A percentile compares a stretch with the other conserved stretches of the same genome.
Conservation (phyloP, 2,797 vertebrate species). For the Typhlichthys subterraneus region DNA sequence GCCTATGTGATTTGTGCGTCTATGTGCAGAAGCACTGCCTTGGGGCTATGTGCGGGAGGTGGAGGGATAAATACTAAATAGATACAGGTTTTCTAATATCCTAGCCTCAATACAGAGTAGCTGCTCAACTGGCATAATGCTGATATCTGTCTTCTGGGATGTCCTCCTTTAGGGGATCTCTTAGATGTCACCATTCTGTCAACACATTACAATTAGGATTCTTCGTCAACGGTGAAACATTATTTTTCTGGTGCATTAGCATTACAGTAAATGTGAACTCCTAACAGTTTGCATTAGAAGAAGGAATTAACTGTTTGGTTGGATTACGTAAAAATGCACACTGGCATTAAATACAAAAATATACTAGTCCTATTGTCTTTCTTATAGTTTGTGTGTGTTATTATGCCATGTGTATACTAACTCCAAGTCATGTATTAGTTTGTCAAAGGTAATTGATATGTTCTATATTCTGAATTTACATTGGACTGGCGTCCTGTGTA, state of each 20-base stretch:
- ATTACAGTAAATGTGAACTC: background rate
- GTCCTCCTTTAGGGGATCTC: constrained; percentile 53
- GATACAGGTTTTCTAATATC: constrained; percentile 24
- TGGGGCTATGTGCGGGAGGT: constrained; percentile 35
- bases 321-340: no score
- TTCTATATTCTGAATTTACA: no score
- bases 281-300: background rate
- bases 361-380: no score
- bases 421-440: no score
- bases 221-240: background rate
- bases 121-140: constrained; percentile 50
- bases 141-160: constrained; percentile 85
- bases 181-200: constrained; percentile 3
- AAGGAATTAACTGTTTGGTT: no score
- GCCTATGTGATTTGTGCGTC: constrained; percentile 18
- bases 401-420: no score
- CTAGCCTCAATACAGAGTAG: constrained; percentile 2
- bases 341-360: no score
- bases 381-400: no score
- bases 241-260: background rate
- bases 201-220: background rate
- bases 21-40: constrained; percentile 52
- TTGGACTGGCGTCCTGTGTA: no score
- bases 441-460: no score
- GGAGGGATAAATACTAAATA: constrained; percentile 53